These are phyloP conservation scores for Vespertilio murinus DNA, from an alignment of 2,797 vertebrate genomes.

Conservation along the genomic window DNA sequence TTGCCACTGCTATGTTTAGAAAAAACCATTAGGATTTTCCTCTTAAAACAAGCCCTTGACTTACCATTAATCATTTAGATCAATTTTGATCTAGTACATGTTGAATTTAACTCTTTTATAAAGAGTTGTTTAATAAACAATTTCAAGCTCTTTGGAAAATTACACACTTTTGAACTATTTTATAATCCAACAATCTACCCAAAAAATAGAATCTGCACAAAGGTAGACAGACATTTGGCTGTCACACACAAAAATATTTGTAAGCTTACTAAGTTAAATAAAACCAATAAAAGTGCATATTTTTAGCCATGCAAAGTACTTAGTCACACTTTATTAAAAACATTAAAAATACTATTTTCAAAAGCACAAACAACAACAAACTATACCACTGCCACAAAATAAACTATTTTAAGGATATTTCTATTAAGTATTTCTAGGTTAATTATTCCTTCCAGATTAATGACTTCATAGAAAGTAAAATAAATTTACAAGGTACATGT, in stretches of 20 bases:
- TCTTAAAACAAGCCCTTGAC: slow-evolving; percentile 50
- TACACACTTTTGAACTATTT: slow-evolving; percentile 1
- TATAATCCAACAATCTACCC: slow-evolving; percentile 35
- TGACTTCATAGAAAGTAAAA: slow-evolving; percentile 31
- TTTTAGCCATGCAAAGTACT: slow-evolving; percentile 33
- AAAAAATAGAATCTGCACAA: slow-evolving; percentile 33
- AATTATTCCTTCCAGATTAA: slow-evolving; percentile 22
- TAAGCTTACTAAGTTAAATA: slow-evolving; percentile 49
- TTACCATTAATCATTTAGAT: slow-evolving; percentile 24
- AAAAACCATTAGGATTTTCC: slow-evolving; percentile 57
- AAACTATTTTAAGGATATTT: slow-evolving; percentile 32
- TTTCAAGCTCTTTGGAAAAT: slow-evolving; percentile 10
- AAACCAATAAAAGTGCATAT: slow-evolving; percentile 3
- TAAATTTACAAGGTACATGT: slow-evolving; percentile 16
- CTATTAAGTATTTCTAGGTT: slow-evolving; percentile 26
- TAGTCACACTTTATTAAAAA: slow-evolving; percentile 50
- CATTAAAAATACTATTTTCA: not conserved
- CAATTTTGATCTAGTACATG: not conserved
- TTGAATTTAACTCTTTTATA: slow-evolving; percentile 38
- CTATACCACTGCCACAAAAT: slow-evolving; percentile 35
- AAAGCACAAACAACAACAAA: slow-evolving; percentile 41
- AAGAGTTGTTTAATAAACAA: slow-evolving; percentile 35
- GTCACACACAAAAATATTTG: slow-evolving; percentile 4
- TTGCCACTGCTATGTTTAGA: slow-evolving; percentile 44
- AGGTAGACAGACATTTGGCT: slow-evolving; percentile 15